Conservation (phyloP, 1,140 invertebrate genomes). For the Nymphalis io region DNA sequence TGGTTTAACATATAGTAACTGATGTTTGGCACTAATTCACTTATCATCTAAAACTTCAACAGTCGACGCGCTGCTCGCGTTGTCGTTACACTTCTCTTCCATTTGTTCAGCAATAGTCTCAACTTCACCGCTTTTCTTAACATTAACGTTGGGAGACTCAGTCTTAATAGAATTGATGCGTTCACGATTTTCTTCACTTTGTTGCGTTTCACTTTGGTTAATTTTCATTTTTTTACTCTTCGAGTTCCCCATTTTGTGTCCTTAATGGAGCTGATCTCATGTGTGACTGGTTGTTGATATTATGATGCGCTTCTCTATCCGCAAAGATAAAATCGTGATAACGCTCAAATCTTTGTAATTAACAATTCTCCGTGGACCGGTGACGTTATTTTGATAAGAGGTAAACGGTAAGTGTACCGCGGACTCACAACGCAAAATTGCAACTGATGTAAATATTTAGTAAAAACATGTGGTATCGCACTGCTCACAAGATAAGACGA, state of each 20-base stretch:
- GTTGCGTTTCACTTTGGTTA: slow-evolving; percentile 47
- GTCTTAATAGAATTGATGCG: slow-evolving; percentile 65
- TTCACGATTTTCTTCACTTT: slow-evolving; percentile 46
- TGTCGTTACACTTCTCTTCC: slow-evolving; percentile 60
- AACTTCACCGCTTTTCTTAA: slow-evolving; percentile 36
- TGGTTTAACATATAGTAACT: slow-evolving; percentile 2
- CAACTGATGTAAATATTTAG: slow-evolving; percentile 28
- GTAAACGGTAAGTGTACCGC: slow-evolving; percentile 14
- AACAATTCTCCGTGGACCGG: slow-evolving; percentile 34
- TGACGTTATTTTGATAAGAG: slow-evolving; percentile 25
- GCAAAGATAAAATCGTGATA: slow-evolving; percentile 53
- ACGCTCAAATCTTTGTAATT: slow-evolving; percentile 51
- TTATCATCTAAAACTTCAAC: slow-evolving; percentile 75
- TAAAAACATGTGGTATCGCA: slow-evolving; percentile 25
- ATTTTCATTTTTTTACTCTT: slow-evolving; percentile 74
- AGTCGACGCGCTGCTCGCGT: slow-evolving; percentile 71
- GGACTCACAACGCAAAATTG: slow-evolving; percentile 26
- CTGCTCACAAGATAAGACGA: slow-evolving; percentile 21
- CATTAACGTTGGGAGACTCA: slow-evolving; percentile 50
- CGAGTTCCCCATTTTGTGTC: slow-evolving; percentile 66
- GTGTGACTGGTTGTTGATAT: slow-evolving; percentile 42
- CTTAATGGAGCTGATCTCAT: slow-evolving; percentile 42
- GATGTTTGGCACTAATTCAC: slow-evolving; percentile 45
- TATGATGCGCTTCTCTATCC: slow-evolving; percentile 36
- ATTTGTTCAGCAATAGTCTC: slow-evolving; percentile 43